Conservation (phyloP, 2,888 invertebrate genomes). For the Nycteola revayana region DNA sequence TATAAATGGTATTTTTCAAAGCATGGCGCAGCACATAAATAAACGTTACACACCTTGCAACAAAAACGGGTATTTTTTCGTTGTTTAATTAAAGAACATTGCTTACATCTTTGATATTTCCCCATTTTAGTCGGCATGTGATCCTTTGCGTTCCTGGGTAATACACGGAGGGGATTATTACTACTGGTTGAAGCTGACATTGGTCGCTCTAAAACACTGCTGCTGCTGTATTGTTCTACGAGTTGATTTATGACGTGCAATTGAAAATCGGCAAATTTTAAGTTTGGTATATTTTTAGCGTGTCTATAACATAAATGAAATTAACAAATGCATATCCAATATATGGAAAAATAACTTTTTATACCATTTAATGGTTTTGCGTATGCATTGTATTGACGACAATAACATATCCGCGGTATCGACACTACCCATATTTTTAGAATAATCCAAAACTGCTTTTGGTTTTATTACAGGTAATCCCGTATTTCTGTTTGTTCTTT, state of each 20-base stretch:
- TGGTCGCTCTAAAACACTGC: slow-evolving; percentile 3
- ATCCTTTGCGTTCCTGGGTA: slow-evolving; percentile 6
- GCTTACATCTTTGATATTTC: slow-evolving; percentile 15
- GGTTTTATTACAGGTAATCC: slow-evolving; percentile 18
- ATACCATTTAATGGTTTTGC: slow-evolving; percentile 19
- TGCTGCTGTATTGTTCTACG: slow-evolving; percentile 12
- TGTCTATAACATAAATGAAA: slow-evolving; percentile 8
- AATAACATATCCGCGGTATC: slow-evolving; percentile 24
- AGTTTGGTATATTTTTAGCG: slow-evolving; percentile 9
- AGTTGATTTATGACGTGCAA: slow-evolving; percentile 12
- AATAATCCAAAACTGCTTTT: slow-evolving; percentile 19
- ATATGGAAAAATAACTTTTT: slow-evolving; percentile 19
- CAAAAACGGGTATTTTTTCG: slow-evolving; percentile 14
- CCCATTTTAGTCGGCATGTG: slow-evolving; percentile 15
- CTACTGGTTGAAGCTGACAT: slow-evolving; percentile 12
- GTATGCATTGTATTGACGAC: slow-evolving; percentile 17
- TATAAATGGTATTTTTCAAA: slow-evolving; percentile 11
- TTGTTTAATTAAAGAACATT: slow-evolving; percentile 12
- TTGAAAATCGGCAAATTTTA: slow-evolving; percentile 12
- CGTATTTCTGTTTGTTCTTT: slow-evolving; percentile 14
- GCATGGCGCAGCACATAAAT: slow-evolving; percentile 15
- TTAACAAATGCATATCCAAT: slow-evolving; percentile 14
- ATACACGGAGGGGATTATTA: slow-evolving; percentile 11
- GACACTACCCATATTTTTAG: slow-evolving; percentile 20
- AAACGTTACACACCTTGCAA: slow-evolving; percentile 18